Evolutionary conservation across 2,888 invertebrate species (phyloP).

Genomic region (Euproctis similis): DNA sequence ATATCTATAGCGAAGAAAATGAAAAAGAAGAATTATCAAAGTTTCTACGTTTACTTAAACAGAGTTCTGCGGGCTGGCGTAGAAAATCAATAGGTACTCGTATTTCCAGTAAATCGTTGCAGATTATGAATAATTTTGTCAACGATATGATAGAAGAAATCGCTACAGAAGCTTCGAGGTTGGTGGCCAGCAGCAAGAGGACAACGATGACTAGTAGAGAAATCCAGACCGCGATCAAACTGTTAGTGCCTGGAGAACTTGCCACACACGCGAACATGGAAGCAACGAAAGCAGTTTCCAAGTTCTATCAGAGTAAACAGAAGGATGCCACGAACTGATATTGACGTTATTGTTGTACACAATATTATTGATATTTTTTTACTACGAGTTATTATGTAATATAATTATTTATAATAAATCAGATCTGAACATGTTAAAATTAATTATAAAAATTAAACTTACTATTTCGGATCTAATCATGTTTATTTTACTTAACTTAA

Average conservation of each 20-base stretch:
- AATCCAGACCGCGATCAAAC: slow-evolving; percentile 80
- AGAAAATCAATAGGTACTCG: slow-evolving; percentile 76
- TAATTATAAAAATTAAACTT: no score
- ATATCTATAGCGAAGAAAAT: slow-evolving; percentile 56
- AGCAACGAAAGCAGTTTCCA: slow-evolving; percentile 75
- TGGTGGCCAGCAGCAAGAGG: slow-evolving; percentile 78
- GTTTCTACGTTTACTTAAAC: slow-evolving; percentile 78
- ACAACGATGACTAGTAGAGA: slow-evolving; percentile 81
- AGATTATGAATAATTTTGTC: slow-evolving; percentile 85
- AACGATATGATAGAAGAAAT: slow-evolving; percentile 84
- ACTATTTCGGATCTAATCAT: no score
- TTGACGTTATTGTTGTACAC: no score
- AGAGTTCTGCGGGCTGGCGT: slow-evolving; percentile 76
- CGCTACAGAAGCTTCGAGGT: slow-evolving; percentile 78
- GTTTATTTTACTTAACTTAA: no score
- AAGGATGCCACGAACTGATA: no score
- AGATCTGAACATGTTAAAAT: no score
- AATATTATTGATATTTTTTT: no score
- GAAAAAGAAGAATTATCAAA: slow-evolving; percentile 68
- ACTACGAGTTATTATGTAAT: no score
- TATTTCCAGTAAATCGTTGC: slow-evolving; percentile 81
- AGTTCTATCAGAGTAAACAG: slow-evolving; percentile 26
- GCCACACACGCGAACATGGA: slow-evolving; percentile 82
- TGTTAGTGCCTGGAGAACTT: slow-evolving; percentile 82
- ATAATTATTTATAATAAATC: no score